Percentiles rank a stretch among this genome's conserved stretches.
Conservation (phyloP, 2,888 invertebrate genomes). For the Phortica okadai region DNA sequence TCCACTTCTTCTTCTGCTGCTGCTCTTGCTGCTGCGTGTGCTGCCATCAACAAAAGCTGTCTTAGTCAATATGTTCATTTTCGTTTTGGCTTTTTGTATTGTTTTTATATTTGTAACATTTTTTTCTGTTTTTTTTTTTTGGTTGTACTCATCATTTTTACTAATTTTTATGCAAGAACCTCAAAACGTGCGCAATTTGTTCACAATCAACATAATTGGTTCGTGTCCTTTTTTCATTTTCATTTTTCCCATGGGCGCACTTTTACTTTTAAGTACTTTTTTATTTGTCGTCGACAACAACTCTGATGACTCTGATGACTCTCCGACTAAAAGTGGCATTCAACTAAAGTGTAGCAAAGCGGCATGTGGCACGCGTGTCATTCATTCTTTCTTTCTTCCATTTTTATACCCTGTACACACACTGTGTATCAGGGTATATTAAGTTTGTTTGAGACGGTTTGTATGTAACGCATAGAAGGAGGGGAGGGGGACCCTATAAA, state of each 20-base stretch:
- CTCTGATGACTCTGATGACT: too few relatives aligned
- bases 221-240: constrained; percentile 41
- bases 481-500: too few relatives aligned
- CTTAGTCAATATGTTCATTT: constrained; percentile 35
- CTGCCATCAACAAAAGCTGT: constrained; percentile 6
- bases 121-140: constrained; percentile 18
- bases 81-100: constrained; percentile 33
- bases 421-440: too few relatives aligned
- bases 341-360: background rate
- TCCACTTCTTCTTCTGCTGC: background rate
- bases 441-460: too few relatives aligned
- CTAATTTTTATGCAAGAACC: constrained; percentile 31
- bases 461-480: too few relatives aligned
- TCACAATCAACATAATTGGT: constrained; percentile 75
- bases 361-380: constrained; percentile 13
- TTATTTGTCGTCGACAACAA: background rate
- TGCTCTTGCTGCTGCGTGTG: constrained; percentile 1
- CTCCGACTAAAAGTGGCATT: too few relatives aligned
- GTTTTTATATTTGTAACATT: constrained; percentile 30
- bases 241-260: constrained; percentile 61
- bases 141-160: constrained; percentile 32
- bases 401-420: background rate
- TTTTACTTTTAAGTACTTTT: constrained; percentile 66
- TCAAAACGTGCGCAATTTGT: constrained; percentile 74
- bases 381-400: constrained; percentile 24